Evolutionary conservation across 2,888 invertebrate genomes (phyloP).

Genomic region (Drosophila bunnanda): DNA sequence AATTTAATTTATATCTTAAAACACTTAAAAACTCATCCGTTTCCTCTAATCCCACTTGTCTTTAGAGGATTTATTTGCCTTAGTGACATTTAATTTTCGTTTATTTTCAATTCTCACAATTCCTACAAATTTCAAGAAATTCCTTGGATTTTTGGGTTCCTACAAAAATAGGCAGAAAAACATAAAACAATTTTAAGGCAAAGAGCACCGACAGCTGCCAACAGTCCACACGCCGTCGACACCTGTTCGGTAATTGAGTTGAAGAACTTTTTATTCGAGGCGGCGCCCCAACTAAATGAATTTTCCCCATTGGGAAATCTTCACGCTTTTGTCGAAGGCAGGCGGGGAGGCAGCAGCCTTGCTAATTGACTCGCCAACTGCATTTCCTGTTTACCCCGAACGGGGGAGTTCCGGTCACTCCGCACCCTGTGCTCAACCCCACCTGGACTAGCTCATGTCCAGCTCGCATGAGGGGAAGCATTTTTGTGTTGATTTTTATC

Average conservation of each 20-base stretch:
- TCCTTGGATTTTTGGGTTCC: slow-evolving; percentile 3
- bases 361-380: slow-evolving; percentile 45
- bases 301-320: slow-evolving; percentile 14
- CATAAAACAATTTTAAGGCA: slow-evolving; percentile 9
- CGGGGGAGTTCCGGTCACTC: slow-evolving; percentile 19
- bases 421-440: slow-evolving; percentile 10
- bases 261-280: slow-evolving; percentile 15
- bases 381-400: slow-evolving; percentile 43
- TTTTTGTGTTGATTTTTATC: slow-evolving; percentile 77
- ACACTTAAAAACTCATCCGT: background rate
- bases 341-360: slow-evolving; percentile 4
- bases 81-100: slow-evolving; percentile 2
- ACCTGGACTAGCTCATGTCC: slow-evolving; percentile 28
- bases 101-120: background rate
- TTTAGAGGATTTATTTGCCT: background rate
- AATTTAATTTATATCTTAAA: background rate
- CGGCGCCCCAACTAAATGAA: slow-evolving; percentile 25
- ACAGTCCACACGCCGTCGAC: slow-evolving; percentile 36
- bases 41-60: too few relatives aligned
- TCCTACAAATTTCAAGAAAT: slow-evolving; percentile 16
- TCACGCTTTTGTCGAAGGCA: background rate
- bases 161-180: slow-evolving; percentile 1
- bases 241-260: slow-evolving; percentile 42
- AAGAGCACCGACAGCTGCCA: slow-evolving; percentile 29
- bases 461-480: slow-evolving; percentile 35